Conservation (phyloP, 2,113 vertebrate species). For the Physeter macrocephalus region DNA sequence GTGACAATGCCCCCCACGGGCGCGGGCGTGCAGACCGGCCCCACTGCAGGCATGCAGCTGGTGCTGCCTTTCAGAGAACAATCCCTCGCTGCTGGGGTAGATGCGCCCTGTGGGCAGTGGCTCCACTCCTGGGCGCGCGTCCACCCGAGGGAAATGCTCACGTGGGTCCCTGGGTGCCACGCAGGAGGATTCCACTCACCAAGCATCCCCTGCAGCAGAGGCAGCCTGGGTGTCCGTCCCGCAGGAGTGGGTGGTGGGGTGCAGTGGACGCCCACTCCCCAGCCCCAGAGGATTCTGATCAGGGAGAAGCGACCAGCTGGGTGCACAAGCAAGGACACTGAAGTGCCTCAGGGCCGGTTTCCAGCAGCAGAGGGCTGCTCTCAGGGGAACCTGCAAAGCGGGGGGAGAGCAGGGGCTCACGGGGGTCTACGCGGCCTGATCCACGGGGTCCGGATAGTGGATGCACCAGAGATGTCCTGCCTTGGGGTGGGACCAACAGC, state of each 20-base stretch:
- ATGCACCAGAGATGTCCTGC: background rate
- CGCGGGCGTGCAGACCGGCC: accelerated
- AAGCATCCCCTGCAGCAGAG: background rate
- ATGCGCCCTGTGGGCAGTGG: background rate
- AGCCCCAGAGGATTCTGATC: background rate
- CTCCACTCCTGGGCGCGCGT: background rate
- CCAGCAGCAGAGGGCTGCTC: background rate
- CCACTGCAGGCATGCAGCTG: accelerated
- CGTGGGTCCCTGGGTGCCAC: background rate
- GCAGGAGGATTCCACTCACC: accelerated
- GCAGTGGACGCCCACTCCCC: accelerated
- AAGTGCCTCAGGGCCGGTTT: background rate
- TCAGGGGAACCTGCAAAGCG: background rate
- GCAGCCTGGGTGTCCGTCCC: background rate
- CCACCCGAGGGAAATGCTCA: accelerated
- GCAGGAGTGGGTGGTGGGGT: accelerated
- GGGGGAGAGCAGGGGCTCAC: background rate
- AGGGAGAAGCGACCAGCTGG: background rate
- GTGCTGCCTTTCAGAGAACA: background rate
- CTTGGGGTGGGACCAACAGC: background rate
- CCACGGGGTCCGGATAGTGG: background rate
- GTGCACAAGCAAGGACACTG: too few species aligned
- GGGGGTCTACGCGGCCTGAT: background rate
- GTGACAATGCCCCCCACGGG: accelerated
- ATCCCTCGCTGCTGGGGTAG: background rate